phyloP scores from a whole-genome alignment of 2,888 invertebrate species.

The Lacanobia wlatinum region DNA sequence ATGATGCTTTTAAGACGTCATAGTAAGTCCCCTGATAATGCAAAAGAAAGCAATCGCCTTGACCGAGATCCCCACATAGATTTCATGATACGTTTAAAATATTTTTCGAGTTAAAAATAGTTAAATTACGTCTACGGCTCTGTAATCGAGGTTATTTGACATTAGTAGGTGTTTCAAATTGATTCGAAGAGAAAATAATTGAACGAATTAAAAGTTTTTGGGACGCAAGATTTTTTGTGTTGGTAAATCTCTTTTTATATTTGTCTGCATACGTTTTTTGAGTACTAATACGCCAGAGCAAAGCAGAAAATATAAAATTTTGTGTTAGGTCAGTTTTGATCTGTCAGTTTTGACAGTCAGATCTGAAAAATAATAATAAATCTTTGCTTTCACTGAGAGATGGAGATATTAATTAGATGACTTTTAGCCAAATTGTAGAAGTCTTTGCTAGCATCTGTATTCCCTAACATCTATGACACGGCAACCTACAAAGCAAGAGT shows the following conservation, averaged over 20 bases:
- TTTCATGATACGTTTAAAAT: slow-evolving; percentile 57
- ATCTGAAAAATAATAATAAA: neutral
- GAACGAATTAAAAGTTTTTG: neutral
- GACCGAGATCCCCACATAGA: slow-evolving; percentile 62
- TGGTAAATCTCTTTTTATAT: slow-evolving; percentile 13
- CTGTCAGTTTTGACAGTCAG: too few relatives aligned
- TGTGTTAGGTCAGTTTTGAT: neutral
- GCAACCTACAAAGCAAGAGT: neutral
- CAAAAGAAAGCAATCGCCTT: slow-evolving; percentile 63
- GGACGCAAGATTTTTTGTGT: slow-evolving; percentile 2
- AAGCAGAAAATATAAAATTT: neutral
- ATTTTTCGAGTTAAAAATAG: slow-evolving; percentile 53
- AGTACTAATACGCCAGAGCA: neutral
- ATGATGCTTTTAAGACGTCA: too few relatives aligned
- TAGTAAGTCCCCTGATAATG: slow-evolving; percentile 22
- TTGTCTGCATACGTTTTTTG: neutral
- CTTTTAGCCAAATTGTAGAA: too few relatives aligned
- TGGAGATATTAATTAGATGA: neutral
- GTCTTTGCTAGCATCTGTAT: too few relatives aligned
- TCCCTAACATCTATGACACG: too few relatives aligned
- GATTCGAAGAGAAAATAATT: slow-evolving; percentile 30
- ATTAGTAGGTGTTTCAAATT: slow-evolving; percentile 17
- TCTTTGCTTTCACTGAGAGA: neutral
- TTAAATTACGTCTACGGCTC: slow-evolving; percentile 38
- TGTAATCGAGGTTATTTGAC: slow-evolving; percentile 46